These are phyloP conservation scores for Erythrolamprus reginae DNA, from an alignment of 2,113 vertebrate genomes.

Conservation along the genomic window DNA sequence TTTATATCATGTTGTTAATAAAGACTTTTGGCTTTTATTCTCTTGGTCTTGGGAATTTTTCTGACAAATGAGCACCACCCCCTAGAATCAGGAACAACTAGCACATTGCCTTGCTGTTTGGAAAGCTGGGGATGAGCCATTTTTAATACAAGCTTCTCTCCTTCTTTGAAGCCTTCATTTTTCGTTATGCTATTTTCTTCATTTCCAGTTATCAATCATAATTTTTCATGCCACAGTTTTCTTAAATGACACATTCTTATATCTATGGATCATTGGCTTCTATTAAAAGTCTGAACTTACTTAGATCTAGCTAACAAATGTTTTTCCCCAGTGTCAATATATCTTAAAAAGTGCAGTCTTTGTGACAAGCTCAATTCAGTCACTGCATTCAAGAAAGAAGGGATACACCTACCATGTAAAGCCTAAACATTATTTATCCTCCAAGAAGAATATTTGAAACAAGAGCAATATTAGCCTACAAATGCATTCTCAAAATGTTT, in stretches of 20 bases:
- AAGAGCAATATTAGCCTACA: slow-evolving; percentile 49
- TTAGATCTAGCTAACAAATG: slow-evolving; percentile 25
- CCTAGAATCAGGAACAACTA: no score
- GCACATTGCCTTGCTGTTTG: background rate
- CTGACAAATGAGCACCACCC: no score
- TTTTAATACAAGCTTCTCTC: background rate
- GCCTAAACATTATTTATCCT: slow-evolving; percentile 41
- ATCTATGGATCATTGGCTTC: slow-evolving; percentile 45
- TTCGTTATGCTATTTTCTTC: background rate
- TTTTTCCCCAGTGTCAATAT: slow-evolving; percentile 46
- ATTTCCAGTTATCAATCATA: background rate
- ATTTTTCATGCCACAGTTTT: slow-evolving; percentile 11
- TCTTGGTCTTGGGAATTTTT: no score
- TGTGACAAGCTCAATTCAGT: slow-evolving; percentile 49
- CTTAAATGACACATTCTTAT: slow-evolving; percentile 45
- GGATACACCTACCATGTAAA: slow-evolving; percentile 61
- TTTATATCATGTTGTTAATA: no score
- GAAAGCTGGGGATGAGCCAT: background rate
- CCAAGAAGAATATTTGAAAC: slow-evolving; percentile 46
- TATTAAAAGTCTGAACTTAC: slow-evolving; percentile 33
- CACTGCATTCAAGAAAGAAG: slow-evolving; percentile 56
- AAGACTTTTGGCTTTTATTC: no score
- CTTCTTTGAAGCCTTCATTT: background rate
- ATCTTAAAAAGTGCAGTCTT: slow-evolving; percentile 45
- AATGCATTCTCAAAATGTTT: slow-evolving; percentile 59